Evolutionary conservation across 2,797 vertebrate genomes (phyloP).

Genomic region (Microctenopoma steveboyesi): DNA sequence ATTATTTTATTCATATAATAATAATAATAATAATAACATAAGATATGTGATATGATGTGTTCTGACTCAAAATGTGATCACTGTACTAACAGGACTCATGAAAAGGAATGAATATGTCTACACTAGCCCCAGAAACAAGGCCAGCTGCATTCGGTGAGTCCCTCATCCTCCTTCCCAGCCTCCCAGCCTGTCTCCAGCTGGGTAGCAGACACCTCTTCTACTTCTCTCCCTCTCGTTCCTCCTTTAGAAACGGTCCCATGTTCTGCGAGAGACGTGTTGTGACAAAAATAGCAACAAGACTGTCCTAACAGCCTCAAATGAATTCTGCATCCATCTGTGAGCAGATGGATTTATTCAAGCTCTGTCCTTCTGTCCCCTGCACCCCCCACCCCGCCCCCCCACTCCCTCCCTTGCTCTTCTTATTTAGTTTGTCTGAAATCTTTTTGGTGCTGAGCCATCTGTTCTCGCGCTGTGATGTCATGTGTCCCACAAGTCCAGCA

Average conservation of each 20-base stretch:
- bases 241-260: conserved; percentile 41
- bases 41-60: background rate
- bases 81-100: conserved; percentile 13
- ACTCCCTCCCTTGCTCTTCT: conserved; percentile 23
- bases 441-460: conserved; percentile 67
- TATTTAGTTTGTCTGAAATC: conserved; percentile 62
- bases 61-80: conserved; percentile 13
- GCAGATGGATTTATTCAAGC: conserved; percentile 72
- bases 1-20: too few relatives aligned
- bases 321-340: conserved; percentile 67
- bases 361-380: background rate
- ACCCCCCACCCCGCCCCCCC: background rate
- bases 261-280: conserved; percentile 50
- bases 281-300: conserved; percentile 68
- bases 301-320: conserved; percentile 57
- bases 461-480: conserved; percentile 57
- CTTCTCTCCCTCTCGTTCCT: conserved; percentile 33
- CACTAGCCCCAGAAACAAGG: conserved; percentile 29
- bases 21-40: too few relatives aligned
- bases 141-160: conserved; percentile 39
- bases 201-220: conserved; percentile 47
- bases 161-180: conserved; percentile 12
- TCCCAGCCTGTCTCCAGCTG: conserved; percentile 36
- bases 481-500: conserved; percentile 43
- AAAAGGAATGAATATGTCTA: conserved; percentile 23